A percentile compares a stretch with the other conserved stretches of the same genome.
Evolutionary conservation across 2,797 vertebrate species (phyloP).

Genomic region (Alca torda): DNA sequence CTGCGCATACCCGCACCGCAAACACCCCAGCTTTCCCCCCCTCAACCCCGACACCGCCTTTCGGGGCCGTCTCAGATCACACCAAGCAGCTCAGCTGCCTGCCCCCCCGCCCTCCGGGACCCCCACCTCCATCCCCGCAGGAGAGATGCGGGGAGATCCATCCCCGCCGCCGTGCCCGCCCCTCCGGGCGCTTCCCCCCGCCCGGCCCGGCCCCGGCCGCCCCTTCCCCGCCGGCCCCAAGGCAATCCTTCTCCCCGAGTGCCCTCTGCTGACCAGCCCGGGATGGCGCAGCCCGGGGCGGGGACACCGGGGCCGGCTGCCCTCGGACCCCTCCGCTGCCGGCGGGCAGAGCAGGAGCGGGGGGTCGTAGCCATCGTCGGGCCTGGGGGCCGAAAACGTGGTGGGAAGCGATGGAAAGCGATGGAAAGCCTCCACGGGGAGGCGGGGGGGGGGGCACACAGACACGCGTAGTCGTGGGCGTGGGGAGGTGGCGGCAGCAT

Average conservation of each 20-base stretch:
- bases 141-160: too few species aligned
- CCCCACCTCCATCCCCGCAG: too few species aligned
- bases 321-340: not conserved
- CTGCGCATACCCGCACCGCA: not conserved
- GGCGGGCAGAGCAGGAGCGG: not conserved
- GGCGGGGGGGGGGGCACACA: too few species aligned
- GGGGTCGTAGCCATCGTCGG: not conserved
- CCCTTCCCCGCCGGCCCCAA: not conserved
- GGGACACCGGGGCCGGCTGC: not conserved
- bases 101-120: too few species aligned
- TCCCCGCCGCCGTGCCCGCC: not conserved
- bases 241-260: constrained; percentile 45
- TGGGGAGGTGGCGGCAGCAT: too few species aligned
- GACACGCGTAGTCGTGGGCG: accelerated
- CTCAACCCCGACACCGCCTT: too few species aligned
- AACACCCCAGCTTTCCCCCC: not conserved
- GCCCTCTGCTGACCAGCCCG: constrained; percentile 69
- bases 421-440: accelerated
- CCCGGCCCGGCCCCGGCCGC: not conserved
- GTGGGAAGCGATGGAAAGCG: not conserved
- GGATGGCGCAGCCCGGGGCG: not conserved
- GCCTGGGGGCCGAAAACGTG: too few species aligned
- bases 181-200: not conserved
- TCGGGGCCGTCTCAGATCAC: not conserved
- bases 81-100: not conserved